A percentile compares a stretch with the other conserved stretches of the same genome.
These are phyloP conservation scores for Xenus cinereus DNA, from an alignment of 2,113 vertebrate genomes.

Conservation along the genomic window DNA sequence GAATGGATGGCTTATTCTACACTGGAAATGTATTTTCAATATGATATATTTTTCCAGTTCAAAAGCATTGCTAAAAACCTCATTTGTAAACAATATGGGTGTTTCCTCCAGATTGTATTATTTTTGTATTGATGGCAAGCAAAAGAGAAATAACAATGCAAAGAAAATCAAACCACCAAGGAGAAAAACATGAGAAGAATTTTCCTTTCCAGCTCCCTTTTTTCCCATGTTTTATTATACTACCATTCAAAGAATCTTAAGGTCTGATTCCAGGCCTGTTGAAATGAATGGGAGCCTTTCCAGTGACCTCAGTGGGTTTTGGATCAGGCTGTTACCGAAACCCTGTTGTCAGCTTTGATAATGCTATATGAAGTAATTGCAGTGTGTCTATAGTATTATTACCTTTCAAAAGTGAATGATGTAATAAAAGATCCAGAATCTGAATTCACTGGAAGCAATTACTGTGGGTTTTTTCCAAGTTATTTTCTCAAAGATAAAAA, in stretches of 20 bases:
- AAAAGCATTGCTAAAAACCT: neutral
- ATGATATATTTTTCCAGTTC: neutral
- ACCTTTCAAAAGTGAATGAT: constrained; percentile 2
- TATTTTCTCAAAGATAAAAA: constrained; percentile 14
- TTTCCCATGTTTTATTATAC: neutral
- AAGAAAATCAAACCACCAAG: neutral
- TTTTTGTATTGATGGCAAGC: constrained; percentile 1
- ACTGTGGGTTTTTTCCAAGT: constrained; percentile 4
- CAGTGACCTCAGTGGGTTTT: constrained; percentile 27
- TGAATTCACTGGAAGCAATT: constrained; percentile 7
- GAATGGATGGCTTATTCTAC: neutral
- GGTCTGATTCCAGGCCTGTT: neutral
- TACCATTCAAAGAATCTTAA: constrained; percentile 4
- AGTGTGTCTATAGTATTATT: neutral
- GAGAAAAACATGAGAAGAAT: constrained; percentile 7
- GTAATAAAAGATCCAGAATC: neutral
- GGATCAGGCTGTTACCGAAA: neutral
- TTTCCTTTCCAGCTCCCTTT: constrained; percentile 7
- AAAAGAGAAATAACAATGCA: constrained; percentile 6
- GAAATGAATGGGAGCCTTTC: constrained; percentile 11
- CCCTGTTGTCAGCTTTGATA: neutral
- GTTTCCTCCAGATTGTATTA: neutral
- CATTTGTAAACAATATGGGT: neutral
- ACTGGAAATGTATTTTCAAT: neutral
- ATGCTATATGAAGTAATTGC: constrained; percentile 5